phyloP scores from a whole-genome alignment of 1,140 invertebrate genomes.

The Cecropterus lyciades region DNA sequence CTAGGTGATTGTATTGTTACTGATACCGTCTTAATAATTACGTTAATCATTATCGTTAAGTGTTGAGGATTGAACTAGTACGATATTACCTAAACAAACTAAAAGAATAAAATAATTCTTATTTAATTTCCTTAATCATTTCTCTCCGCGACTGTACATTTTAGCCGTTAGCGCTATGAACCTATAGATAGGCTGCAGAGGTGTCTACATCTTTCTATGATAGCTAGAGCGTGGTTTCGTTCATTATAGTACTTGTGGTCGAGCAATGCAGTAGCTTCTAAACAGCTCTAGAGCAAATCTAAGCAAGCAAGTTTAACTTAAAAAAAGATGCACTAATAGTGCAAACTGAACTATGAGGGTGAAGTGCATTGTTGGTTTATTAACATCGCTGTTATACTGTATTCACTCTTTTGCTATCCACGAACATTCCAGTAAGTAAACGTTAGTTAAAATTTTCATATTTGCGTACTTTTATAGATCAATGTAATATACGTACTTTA shows the following conservation, averaged over 20 bases:
- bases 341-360: neutral
- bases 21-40: no score
- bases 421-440: constrained; percentile 47
- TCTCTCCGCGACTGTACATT: constrained; percentile 5
- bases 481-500: no score
- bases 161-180: neutral
- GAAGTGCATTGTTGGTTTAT: constrained; percentile 1
- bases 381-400: constrained; percentile 11
- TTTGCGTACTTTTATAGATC: neutral
- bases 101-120: no score
- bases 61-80: no score
- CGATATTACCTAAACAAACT: neutral
- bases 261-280: neutral
- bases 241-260: constrained; percentile 2
- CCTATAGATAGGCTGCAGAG: constrained; percentile 1
- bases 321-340: neutral
- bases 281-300: neutral
- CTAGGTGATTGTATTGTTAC: no score
- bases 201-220: neutral
- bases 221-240: neutral
- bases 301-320: neutral
- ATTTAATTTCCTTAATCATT: neutral
- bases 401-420: constrained; percentile 48
- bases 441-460: neutral
- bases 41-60: no score